Evolutionary conservation across 2,113 vertebrate species (phyloP).

Genomic region (Apodemus speciosus): DNA sequence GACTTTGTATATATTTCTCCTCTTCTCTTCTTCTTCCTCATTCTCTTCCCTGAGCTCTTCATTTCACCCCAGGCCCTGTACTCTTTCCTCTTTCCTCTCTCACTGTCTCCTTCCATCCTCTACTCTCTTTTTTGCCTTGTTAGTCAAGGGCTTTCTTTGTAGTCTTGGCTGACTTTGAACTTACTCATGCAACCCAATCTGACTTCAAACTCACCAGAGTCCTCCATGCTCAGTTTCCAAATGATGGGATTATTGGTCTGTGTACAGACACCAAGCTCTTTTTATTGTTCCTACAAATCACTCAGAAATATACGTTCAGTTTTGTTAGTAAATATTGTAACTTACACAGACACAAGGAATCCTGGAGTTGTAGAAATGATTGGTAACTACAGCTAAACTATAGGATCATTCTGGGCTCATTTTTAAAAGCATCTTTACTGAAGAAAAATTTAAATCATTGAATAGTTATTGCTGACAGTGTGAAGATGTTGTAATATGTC

Average conservation of each 20-base stretch:
- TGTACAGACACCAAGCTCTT: background rate
- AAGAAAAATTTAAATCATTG: background rate
- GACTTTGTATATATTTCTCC: background rate
- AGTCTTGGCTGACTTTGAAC: background rate
- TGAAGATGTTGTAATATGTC: background rate
- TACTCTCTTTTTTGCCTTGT: too few species aligned
- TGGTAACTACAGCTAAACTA: background rate
- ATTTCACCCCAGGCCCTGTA: too few species aligned
- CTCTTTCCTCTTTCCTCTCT: background rate
- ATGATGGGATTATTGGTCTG: background rate
- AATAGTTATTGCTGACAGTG: background rate
- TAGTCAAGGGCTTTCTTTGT: too few species aligned
- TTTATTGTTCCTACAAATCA: background rate
- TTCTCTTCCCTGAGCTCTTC: too few species aligned
- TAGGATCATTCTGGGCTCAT: background rate
- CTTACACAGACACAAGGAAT: background rate
- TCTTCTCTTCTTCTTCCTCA: too few species aligned
- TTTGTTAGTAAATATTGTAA: background rate
- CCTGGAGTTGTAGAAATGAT: background rate
- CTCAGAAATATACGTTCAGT: background rate
- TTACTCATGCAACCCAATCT: background rate
- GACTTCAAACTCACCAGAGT: background rate
- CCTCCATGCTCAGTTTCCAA: background rate
- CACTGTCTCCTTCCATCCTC: background rate
- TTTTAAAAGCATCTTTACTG: background rate